phyloP scores from a whole-genome alignment of 2,888 invertebrate species.

The Campopleginae sp. region DNA sequence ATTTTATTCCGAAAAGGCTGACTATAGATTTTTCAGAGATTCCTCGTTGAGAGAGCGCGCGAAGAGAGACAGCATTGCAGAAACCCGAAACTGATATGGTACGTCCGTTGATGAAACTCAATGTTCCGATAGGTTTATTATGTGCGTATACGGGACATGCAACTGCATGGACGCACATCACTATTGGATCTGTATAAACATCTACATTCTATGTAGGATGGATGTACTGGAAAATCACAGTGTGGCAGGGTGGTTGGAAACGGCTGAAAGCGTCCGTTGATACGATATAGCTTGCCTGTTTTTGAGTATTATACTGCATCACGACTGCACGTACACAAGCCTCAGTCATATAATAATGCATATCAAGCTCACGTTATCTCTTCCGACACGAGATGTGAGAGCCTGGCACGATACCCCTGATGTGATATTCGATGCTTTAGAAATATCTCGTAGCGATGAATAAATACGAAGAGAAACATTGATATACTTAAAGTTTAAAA shows the following conservation, averaged over 20 bases:
- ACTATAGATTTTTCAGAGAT: neutral
- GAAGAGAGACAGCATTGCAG: conserved; percentile 23
- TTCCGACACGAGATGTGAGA: conserved; percentile 33
- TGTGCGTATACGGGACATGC: conserved; percentile 53
- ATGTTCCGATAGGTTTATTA: conserved; percentile 66
- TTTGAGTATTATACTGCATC: conserved; percentile 51
- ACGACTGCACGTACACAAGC: conserved; percentile 35
- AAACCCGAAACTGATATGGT: conserved; percentile 40
- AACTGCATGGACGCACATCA: conserved; percentile 47
- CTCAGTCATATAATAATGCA: conserved; percentile 54
- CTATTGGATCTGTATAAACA: conserved; percentile 40
- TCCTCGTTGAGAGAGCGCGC: neutral
- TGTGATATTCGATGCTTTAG: conserved; percentile 42
- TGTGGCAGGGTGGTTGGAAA: conserved; percentile 43
- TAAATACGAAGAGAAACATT: conserved; percentile 42
- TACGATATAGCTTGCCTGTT: conserved; percentile 52
- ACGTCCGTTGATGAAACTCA: conserved; percentile 67
- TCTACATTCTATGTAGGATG: conserved; percentile 36
- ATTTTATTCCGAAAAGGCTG: neutral
- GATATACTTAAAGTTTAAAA: conserved; percentile 47
- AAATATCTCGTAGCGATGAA: conserved; percentile 41
- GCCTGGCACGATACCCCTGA: conserved; percentile 26
- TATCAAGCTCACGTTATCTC: conserved; percentile 60
- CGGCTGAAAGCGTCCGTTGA: conserved; percentile 69
- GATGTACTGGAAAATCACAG: conserved; percentile 58